phyloP scores from a whole-genome alignment of 2,797 vertebrate genomes.

The Capromys pilorides region DNA sequence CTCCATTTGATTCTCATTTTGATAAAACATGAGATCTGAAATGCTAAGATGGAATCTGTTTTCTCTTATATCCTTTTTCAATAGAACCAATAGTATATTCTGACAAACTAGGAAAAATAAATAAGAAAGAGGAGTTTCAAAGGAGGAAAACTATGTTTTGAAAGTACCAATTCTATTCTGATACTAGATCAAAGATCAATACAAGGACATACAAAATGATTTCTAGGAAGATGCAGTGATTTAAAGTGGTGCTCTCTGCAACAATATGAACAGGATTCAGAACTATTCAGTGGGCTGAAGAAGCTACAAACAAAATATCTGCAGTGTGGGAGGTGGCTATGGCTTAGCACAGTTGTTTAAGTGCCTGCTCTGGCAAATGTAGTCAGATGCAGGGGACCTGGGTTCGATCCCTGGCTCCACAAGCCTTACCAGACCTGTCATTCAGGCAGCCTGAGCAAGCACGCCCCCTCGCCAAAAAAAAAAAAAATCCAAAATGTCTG shows the following conservation, averaged over 20 bases:
- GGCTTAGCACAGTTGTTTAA: no score
- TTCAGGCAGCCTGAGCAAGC: no score
- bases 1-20: slow-evolving; percentile 37
- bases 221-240: slow-evolving; percentile 8
- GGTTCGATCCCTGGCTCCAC: no score
- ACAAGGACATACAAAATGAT: neutral
- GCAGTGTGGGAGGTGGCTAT: no score
- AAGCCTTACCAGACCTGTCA: no score
- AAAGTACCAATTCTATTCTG: slow-evolving; percentile 11
- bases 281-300: slow-evolving; percentile 31
- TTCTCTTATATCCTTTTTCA: neutral
- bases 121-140: slow-evolving; percentile 36
- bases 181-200: neutral
- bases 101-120: neutral
- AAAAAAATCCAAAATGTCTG: neutral
- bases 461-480: no score
- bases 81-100: neutral
- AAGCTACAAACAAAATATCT: slow-evolving; percentile 35
- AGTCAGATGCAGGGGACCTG: no score
- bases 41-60: neutral
- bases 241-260: neutral
- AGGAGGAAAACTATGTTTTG: neutral
- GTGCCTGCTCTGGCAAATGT: no score
- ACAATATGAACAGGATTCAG: slow-evolving; percentile 35
- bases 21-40: slow-evolving; percentile 37